Evolutionary conservation across 2,797 vertebrate genomes (phyloP).

Genomic region (Pagetopsis macropterus): DNA sequence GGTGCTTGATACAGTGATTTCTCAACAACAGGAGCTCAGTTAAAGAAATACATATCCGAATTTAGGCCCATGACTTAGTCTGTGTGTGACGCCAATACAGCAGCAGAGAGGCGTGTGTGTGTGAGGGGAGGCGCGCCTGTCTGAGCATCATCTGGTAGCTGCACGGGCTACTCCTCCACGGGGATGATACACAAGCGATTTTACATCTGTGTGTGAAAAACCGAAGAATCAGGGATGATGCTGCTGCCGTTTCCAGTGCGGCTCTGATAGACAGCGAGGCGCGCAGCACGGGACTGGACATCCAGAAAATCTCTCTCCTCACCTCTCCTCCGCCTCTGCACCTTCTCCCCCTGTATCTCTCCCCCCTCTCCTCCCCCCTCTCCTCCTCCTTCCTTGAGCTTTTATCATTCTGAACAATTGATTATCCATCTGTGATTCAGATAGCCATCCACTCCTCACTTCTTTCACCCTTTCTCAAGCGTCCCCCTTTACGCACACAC

Average conservation of each 20-base stretch:
- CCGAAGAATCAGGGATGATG: conserved; percentile 60
- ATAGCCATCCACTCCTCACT: conserved; percentile 47
- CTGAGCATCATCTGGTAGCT: conserved; percentile 70
- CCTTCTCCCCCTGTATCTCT: conserved; percentile 29
- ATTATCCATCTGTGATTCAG: conserved; percentile 63
- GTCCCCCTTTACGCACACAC: conserved; percentile 25
- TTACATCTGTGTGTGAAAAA: conserved; percentile 54
- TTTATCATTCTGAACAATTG: conserved; percentile 55
- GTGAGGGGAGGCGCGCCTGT: conserved; percentile 67
- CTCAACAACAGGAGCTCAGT: conserved; percentile 43
- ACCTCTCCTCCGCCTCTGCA: conserved; percentile 59
- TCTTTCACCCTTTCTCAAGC: conserved; percentile 19
- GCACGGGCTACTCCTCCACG: conserved; percentile 56
- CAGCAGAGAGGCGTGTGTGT: conserved; percentile 67
- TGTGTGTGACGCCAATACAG: conserved; percentile 79
- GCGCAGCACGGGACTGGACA: conserved; percentile 60
- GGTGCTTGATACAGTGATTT: conserved; percentile 34
- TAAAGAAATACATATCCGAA: conserved; percentile 70
- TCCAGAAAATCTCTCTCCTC: conserved; percentile 43
- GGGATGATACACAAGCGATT: conserved; percentile 61
- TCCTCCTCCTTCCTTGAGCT: conserved; percentile 15
- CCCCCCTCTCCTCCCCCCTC: conserved; percentile 5
- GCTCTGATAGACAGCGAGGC: conserved; percentile 66
- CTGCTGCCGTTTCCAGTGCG: conserved; percentile 59
- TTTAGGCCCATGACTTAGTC: conserved; percentile 80